Conservation (phyloP, 2,113 vertebrate species). For the Platichthys stellatus region DNA sequence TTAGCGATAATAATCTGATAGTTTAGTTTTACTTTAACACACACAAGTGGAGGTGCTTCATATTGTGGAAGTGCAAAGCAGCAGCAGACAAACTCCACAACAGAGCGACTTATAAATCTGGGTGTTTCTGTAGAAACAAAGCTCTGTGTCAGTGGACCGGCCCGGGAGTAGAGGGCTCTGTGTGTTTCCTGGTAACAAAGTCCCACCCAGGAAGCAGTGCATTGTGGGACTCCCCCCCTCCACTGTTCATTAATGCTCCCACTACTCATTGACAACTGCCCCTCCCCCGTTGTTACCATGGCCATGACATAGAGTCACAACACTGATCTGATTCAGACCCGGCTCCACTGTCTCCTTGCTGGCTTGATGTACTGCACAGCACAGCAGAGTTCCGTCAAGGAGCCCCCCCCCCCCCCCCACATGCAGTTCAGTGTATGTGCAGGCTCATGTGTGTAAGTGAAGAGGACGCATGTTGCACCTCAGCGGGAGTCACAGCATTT, state of each 20-base stretch:
- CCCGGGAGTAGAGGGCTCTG: constrained; percentile 16
- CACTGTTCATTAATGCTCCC: constrained; percentile 40
- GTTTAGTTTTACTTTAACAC: constrained; percentile 1
- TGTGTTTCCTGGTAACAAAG: constrained; percentile 53
- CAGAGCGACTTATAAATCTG: constrained; percentile 29
- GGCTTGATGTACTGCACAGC: neutral
- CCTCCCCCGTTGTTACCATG: constrained; percentile 51
- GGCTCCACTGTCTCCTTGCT: constrained; percentile 7
- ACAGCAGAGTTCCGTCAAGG: constrained; percentile 11
- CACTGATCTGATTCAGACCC: constrained; percentile 31
- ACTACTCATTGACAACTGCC: constrained; percentile 24
- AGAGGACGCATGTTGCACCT: constrained; percentile 18
- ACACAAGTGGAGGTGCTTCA: neutral
- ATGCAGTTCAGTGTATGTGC: constrained; percentile 23
- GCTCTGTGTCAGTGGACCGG: constrained; percentile 26
- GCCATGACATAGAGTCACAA: constrained; percentile 42
- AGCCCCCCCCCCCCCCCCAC: neutral
- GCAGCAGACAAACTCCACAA: constrained; percentile 3
- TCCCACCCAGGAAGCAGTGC: constrained; percentile 49
- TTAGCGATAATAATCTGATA: constrained; percentile 1
- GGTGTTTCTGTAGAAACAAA: constrained; percentile 10
- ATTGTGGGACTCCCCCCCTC: constrained; percentile 35
- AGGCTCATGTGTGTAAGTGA: constrained; percentile 12
- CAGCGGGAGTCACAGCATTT: constrained; percentile 12
- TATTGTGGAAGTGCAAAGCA: constrained; percentile 4